Base-by-base conservation (phyloP, 2,888 invertebrate genomes). In the Philereme transversata region DNA sequence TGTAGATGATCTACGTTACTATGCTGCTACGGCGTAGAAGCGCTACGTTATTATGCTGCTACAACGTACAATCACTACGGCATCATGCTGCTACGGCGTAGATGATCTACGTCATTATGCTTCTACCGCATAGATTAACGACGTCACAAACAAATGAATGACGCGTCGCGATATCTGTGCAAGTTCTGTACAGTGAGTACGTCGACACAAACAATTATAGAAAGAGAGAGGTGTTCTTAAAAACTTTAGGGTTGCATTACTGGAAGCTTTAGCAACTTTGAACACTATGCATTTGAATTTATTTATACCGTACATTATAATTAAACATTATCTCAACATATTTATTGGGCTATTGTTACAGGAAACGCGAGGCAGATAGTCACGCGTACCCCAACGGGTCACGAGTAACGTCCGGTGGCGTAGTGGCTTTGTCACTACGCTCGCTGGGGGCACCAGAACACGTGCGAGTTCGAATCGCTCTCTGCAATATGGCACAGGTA, bases 381-480 rank as follows among this genome's bases (percentile, higher is more conserved):
- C 92, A 94, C 53, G 89, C 94, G 52, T 97, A 95, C 85, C 96
- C 97, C 40, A 6, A 82, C 83, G 67, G 82, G 90, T 83, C 94
- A 72, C 94, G 95, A 52, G 85, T 96, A 57, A 94, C 95, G n/a
- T 89, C 94, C 51, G 88, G 94, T 70, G 95, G 95, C 78, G 85
- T 96, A 59, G 86, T 95, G 57, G 95, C 95, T 71, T 96, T 97
- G 74, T 93, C 97, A 54, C 83, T 97, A 68, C 94, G 95, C 7
- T 95, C 96, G 83, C 86, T 97, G 61, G 92, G 94, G 51, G 81
- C 93, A 62, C 87, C 88, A 45, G 77, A 84, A 36, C 93, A 89
- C 71, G 72, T 94, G 66, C 88, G 93, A 50, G 92, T 93, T 50
- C 88, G 94, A 53, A 90, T 94, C 71, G 88, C 90, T 4, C 84